Percentiles rank a stretch among this genome's conserved stretches.
Conservation (phyloP, 2,797 vertebrate species). For the Tolypeutes matacus region DNA sequence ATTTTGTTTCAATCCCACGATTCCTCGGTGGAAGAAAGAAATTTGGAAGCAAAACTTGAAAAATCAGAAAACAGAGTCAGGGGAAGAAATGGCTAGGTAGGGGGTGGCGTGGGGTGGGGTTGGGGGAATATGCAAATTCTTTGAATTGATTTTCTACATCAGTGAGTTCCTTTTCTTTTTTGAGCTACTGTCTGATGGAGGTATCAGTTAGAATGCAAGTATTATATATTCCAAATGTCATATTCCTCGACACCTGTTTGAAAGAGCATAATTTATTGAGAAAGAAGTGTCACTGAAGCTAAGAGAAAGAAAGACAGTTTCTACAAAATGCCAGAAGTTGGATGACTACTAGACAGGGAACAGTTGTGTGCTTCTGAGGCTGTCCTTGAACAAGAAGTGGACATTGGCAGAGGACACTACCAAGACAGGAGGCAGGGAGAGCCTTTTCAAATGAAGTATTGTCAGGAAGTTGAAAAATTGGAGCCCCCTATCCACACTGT, state of each 20-base stretch:
- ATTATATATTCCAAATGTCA: conserved; percentile 79
- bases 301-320: conserved; percentile 70
- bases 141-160: conserved; percentile 79
- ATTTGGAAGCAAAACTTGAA: conserved; percentile 36
- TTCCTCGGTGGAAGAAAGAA: background rate
- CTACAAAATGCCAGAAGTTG: conserved; percentile 72
- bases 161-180: conserved; percentile 65
- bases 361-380: conserved; percentile 65
- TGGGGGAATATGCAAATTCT: conserved; percentile 63
- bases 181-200: conserved; percentile 54
- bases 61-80: background rate
- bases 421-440: background rate
- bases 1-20: background rate
- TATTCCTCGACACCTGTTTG: conserved; percentile 62
- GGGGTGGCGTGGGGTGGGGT: accelerated
- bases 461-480: conserved; percentile 77
- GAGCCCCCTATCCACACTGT: conserved; percentile 66
- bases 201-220: conserved; percentile 57
- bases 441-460: conserved; percentile 64
- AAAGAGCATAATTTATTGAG: conserved; percentile 85
- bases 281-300: conserved; percentile 82
- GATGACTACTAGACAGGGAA: conserved; percentile 63
- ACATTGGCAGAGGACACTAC: conserved; percentile 72
- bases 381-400: conserved; percentile 82
- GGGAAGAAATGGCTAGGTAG: background rate